Evolutionary conservation across 2,888 invertebrate genomes (phyloP), one percentile per base, ranked within the genome.

Genomic region (Eristalis arbustorum): DNA sequence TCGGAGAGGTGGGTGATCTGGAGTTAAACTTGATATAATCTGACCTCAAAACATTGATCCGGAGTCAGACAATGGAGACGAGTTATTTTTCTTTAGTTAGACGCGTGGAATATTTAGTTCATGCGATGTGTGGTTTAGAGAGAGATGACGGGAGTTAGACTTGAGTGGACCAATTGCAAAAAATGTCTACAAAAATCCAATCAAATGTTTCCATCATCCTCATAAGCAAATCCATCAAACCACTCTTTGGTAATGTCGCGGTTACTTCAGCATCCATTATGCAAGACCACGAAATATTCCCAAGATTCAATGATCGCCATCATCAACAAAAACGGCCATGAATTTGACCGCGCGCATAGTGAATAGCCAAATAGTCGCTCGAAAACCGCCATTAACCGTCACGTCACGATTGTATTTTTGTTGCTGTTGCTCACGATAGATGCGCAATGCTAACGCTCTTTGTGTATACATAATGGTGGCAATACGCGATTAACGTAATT

Each of bases 261-360:
- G 25, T 59, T 59, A 14, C 25, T 59, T 23, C 13, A 59, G 23
- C 28, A 14, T 13, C 66, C 66, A 76, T 84, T 84, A 84, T 80
- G 80, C 75, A 84, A 76, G 25, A 25, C 8, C 28, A 34, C n/a
- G n/a, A 71, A 61, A 80, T 64, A 80, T 71, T 69, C 64, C 37
- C 61, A 37, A 64, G 49, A 63, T 73, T 56, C 57, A 78, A 59
- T 69, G 69, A 83, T 78, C 83, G 67, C 8, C 49, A 49, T 72
- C n/a, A 37, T 28, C n/a, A 49, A 63, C 56, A 23, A 71, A 49
- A 22, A 72, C 76, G 84, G 59, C 84, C 84, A 85, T 85, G 84
- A 85, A 81, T 77, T 85, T 81, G 84, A 81, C 84, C 84, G 73
- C 68, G 63, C 34, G 13, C n/a, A 5, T n/a, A 22, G 25, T 14